These are phyloP conservation scores for Chauna torquata DNA, from an alignment of 2,113 vertebrate species.

Conservation along the genomic window DNA sequence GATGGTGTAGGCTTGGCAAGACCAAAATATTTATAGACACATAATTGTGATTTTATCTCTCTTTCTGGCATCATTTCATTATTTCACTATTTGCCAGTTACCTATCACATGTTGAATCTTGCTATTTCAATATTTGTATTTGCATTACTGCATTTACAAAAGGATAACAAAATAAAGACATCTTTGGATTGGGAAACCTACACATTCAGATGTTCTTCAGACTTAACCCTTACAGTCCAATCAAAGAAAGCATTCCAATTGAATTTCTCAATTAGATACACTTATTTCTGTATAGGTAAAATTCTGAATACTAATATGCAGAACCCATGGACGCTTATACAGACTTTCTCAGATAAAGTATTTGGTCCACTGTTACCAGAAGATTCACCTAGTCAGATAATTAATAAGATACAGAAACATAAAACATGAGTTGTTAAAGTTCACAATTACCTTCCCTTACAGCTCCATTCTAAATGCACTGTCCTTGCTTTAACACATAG, in stretches of 20 bases:
- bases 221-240: constrained; percentile 22
- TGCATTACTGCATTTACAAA: constrained; percentile 8
- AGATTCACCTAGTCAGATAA: constrained; percentile 67
- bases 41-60: constrained; percentile 6
- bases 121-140: neutral
- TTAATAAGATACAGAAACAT: constrained; percentile 73
- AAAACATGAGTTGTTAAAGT: constrained; percentile 73
- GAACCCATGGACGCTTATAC: neutral
- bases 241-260: neutral
- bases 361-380: neutral
- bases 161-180: constrained; percentile 7
- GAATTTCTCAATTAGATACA: neutral
- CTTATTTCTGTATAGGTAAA: neutral
- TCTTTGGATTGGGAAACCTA: neutral
- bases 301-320: neutral
- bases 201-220: neutral
- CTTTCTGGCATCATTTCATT: neutral
- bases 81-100: neutral
- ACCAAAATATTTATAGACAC: neutral
- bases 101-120: neutral
- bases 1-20: neutral
- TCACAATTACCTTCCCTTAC: constrained; percentile 71
- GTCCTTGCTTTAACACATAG: constrained; percentile 81
- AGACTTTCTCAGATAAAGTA: neutral
- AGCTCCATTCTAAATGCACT: constrained; percentile 57